Conservation (phyloP, 2,113 vertebrate species). For the Heptranchias perlo region DNA sequence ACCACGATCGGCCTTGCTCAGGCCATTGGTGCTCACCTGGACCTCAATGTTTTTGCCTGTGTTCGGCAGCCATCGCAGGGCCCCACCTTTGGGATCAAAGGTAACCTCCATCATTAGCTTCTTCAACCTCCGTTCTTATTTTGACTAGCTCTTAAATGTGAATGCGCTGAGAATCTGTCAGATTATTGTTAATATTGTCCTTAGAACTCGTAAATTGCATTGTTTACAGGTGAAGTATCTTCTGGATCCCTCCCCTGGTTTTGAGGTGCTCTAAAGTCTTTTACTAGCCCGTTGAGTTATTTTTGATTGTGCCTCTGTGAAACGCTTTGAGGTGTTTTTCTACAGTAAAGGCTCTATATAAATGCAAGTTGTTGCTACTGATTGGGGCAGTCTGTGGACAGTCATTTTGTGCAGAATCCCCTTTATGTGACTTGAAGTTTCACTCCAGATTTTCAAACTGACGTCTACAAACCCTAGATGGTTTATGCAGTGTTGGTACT, state of each 20-base stretch:
- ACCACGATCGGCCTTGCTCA: slow-evolving; percentile 89
- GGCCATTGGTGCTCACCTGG: slow-evolving; percentile 83
- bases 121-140: too few species aligned
- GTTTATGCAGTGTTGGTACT: too few species aligned
- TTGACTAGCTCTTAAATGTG: neutral
- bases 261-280: neutral
- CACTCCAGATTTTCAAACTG: too few species aligned
- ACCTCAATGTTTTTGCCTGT: slow-evolving; percentile 86
- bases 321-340: neutral
- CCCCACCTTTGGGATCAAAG: slow-evolving; percentile 97
- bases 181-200: too few species aligned
- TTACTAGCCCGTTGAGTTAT: neutral
- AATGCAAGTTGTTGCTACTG: neutral
- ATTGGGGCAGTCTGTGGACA: neutral
- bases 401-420: neutral
- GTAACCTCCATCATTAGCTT: slow-evolving; percentile 48
- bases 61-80: slow-evolving; percentile 97
- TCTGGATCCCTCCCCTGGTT: neutral
- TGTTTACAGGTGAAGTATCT: too few species aligned
- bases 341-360: neutral
- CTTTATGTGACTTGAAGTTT: neutral
- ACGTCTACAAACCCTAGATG: too few species aligned
- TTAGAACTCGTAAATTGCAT: neutral
- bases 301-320: neutral
- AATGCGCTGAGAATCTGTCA: neutral